Percentiles rank a stretch among this genome's conserved stretches.
These are phyloP conservation scores for Calonectris borealis DNA, from an alignment of 2,113 vertebrate genomes.

Conservation along the genomic window DNA sequence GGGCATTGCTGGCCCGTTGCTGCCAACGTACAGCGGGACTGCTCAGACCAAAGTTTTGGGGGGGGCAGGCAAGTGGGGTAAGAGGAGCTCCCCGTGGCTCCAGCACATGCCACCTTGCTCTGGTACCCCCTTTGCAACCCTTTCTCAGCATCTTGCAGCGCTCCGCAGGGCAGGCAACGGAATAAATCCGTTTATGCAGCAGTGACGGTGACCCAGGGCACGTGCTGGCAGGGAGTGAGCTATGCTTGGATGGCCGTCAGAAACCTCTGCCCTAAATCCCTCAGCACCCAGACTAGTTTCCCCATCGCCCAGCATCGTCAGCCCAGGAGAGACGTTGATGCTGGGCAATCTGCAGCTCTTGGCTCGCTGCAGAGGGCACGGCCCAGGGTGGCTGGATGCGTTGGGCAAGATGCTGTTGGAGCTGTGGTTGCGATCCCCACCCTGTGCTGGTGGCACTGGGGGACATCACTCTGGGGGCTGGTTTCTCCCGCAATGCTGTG, in stretches of 20 bases:
- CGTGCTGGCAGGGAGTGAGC: background rate
- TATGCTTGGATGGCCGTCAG: background rate
- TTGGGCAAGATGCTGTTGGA: background rate
- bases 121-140: background rate
- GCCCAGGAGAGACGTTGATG: rapidly evolving
- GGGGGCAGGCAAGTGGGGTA: rapidly evolving
- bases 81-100: background rate
- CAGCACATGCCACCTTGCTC: rapidly evolving
- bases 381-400: background rate
- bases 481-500: rapidly evolving
- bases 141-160: background rate
- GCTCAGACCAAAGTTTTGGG: rapidly evolving
- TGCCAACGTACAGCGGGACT: rapidly evolving
- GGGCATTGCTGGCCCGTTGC: background rate
- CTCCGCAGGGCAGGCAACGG: background rate
- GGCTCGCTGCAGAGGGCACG: background rate
- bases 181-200: background rate
- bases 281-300: rapidly evolving
- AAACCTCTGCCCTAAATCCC: background rate
- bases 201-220: rapidly evolving
- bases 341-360: background rate
- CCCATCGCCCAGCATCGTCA: rapidly evolving
- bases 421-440: background rate
- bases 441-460: background rate
- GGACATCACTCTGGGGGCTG: background rate